Base-by-base conservation (phyloP, 2,113 vertebrate species). In the Jacana jacana region DNA sequence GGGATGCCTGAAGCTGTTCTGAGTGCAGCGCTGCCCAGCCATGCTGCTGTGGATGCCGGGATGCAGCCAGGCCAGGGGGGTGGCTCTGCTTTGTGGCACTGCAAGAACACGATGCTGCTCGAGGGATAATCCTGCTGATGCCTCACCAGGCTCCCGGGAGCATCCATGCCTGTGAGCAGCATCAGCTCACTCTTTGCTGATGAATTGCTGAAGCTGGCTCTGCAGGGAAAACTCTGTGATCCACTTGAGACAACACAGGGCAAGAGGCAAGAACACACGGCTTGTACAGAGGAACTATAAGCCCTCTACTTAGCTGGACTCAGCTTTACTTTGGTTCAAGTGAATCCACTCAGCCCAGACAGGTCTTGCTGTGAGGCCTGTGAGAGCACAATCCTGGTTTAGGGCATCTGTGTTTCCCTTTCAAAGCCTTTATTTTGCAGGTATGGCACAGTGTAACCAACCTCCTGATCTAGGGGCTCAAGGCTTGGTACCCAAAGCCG, bases 131-230 rank as follows among this genome's bases (percentile, higher is more conserved):
- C 54, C 52, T 2, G 1, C 10, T 1, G 2, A 18, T 37, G 35
- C 42, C 35, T 31, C 6, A 1, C 14, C 63, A 48, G 35, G 75
- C 0, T 5, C 61, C 31, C 13, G 4, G 75, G 42, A 66, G 61
- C 52, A 79, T 68, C 52, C 1, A 1, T 33, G 42, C 31, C 39
- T 11, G 71, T 0, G 0, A 49, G 18, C 0, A 0, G 37, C 42
- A 37, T 60, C 27, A 27, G 17, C 55, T 86, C 0, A 0, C 19
- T 14, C 28, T 69, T 40, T 46, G 39, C 61, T 3, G 9, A 46
- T 20, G 14, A 1, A 16, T n/a, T n/a, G 35, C 44, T 22, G 63
- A 33, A 61, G 66, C 7, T 48, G 22, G 9, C 48, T 71, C 65
- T 81, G 73, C 37, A 7, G 31, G 25, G 33, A 68, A 58, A 90